phyloP scores from a whole-genome alignment of 2,797 vertebrate species.

The Hippopotamyrus pictus region DNA sequence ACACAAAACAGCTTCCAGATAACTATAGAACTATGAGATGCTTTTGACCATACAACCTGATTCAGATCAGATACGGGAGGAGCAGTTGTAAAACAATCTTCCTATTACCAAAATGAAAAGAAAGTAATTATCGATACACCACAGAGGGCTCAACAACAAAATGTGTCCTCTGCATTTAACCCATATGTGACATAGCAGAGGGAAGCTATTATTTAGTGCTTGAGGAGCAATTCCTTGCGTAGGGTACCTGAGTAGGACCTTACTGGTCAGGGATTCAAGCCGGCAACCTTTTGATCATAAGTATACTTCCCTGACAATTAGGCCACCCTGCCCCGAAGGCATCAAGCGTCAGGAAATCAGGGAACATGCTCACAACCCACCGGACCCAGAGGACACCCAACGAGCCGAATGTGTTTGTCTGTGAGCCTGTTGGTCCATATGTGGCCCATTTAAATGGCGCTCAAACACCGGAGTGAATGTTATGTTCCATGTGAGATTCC shows the following conservation, averaged over 20 bases:
- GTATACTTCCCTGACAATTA: not conserved
- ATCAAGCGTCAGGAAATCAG: not conserved
- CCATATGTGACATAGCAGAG: not conserved
- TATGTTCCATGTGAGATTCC: not conserved
- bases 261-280: not conserved
- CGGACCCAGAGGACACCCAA: not conserved
- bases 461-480: not conserved
- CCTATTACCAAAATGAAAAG: not conserved
- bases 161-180: not conserved
- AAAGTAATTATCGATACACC: not conserved
- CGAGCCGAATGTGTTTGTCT: not conserved
- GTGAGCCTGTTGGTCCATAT: not conserved
- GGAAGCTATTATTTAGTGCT: not conserved
- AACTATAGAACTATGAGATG: not conserved
- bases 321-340: not conserved
- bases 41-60: not conserved
- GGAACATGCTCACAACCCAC: not conserved
- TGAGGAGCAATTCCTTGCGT: not conserved
- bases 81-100: not conserved
- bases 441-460: not conserved
- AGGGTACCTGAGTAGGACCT: not conserved
- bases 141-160: not conserved
- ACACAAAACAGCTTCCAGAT: not conserved
- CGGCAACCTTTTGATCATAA: not conserved
- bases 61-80: not conserved